A percentile compares a stretch with the other conserved stretches of the same genome.
phyloP scores from a whole-genome alignment of 1,140 invertebrate species.

The Cherax destructor region DNA sequence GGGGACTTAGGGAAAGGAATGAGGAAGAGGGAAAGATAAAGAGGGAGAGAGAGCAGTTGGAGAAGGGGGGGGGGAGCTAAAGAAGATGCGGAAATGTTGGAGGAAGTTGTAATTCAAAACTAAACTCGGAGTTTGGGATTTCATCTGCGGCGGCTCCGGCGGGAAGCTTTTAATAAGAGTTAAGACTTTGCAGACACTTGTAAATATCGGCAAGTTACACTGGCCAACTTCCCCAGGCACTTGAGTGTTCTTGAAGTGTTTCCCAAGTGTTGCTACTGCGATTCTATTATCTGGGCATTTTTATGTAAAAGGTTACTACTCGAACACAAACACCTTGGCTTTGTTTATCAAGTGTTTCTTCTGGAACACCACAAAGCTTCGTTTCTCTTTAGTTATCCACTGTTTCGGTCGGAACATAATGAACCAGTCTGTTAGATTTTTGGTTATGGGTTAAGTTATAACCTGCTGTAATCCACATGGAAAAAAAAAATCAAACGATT shows the following conservation, averaged over 20 bases:
- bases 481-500: too few relatives aligned
- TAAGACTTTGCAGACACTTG: slow-evolving; percentile 43
- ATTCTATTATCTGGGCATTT: too few relatives aligned
- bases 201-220: slow-evolving; percentile 35
- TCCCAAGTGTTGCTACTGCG: background rate
- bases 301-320: too few relatives aligned
- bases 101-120: slow-evolving; percentile 54
- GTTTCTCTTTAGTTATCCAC: too few relatives aligned
- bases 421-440: too few relatives aligned
- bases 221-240: background rate
- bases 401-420: too few relatives aligned
- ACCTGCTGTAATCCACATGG: too few relatives aligned
- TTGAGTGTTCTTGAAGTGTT: background rate
- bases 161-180: slow-evolving; percentile 39
- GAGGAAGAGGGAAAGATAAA: background rate
- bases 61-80: background rate
- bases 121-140: slow-evolving; percentile 31
- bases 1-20: background rate
- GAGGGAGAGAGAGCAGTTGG: background rate
- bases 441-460: too few relatives aligned
- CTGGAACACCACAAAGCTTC: too few relatives aligned
- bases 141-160: slow-evolving; percentile 31
- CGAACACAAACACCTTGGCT: too few relatives aligned
- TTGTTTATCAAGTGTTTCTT: too few relatives aligned
- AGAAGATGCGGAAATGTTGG: slow-evolving; percentile 34